Evolutionary conservation across 2,888 invertebrate genomes (phyloP).

Genomic region (Mesoligia furuncula): DNA sequence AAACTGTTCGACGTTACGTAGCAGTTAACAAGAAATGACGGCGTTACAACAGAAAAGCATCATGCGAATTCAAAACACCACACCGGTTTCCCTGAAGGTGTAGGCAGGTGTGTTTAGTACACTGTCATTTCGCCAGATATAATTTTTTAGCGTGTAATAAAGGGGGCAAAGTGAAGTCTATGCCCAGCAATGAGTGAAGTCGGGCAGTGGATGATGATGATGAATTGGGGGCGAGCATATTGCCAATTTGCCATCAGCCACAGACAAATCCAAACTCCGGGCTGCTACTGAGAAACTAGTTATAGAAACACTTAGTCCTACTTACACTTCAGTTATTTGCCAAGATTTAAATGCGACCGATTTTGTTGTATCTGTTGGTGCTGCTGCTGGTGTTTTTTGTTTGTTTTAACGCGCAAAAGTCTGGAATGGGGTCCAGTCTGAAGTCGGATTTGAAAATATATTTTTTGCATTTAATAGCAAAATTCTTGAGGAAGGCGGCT

Average conservation of each 20-base stretch:
- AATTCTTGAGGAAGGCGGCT: too few relatives aligned
- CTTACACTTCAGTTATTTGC: background rate
- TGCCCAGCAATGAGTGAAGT: background rate
- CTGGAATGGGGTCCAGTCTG: too few relatives aligned
- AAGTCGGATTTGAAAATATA: too few relatives aligned
- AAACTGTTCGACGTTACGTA: background rate
- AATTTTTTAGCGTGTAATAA: background rate
- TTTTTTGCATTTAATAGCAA: too few relatives aligned
- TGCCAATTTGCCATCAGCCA: background rate
- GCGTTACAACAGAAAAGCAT: background rate
- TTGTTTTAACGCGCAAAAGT: too few relatives aligned
- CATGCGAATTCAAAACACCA: background rate
- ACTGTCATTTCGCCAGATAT: background rate
- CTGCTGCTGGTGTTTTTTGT: too few relatives aligned
- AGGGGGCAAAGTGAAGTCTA: background rate
- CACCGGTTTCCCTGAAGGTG: background rate
- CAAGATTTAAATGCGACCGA: too few relatives aligned
- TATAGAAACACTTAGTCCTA: background rate
- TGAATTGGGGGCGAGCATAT: background rate
- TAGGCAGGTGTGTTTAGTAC: background rate
- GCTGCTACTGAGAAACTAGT: background rate
- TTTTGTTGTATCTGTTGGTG: too few relatives aligned
- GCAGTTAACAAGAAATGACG: background rate
- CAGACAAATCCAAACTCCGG: background rate
- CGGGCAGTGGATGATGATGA: too few relatives aligned